Percentiles rank a stretch among this genome's conserved stretches.
Evolutionary conservation across 2,888 invertebrate genomes (phyloP).

Genomic region (Cacoxenus indagator): DNA sequence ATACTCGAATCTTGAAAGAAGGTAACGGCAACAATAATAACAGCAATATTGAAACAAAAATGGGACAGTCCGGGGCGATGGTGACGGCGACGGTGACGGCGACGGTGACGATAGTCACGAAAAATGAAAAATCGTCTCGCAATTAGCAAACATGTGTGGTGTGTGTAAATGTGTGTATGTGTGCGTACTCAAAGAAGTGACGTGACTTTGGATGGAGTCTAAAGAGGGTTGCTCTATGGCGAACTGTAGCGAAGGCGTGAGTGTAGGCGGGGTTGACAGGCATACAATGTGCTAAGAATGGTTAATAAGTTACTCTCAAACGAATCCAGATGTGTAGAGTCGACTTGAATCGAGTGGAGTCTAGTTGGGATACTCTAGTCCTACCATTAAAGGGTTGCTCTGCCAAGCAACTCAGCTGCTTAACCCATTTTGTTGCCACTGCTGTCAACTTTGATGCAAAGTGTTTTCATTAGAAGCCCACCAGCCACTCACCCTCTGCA

Average conservation of each 20-base stretch:
- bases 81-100: neutral
- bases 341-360: too few relatives aligned
- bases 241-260: slow-evolving; percentile 9
- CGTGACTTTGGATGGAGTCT: neutral
- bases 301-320: slow-evolving; percentile 64
- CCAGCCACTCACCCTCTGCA: too few relatives aligned
- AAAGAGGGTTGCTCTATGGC: neutral
- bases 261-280: neutral
- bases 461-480: too few relatives aligned
- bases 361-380: slow-evolving; percentile 62
- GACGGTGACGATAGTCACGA: slow-evolving; percentile 41
- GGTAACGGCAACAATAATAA: neutral
- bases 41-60: neutral
- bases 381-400: slow-evolving; percentile 48
- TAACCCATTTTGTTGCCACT: slow-evolving; percentile 30
- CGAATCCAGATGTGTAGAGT: too few relatives aligned
- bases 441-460: neutral
- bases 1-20: too few relatives aligned
- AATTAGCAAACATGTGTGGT: slow-evolving; percentile 63
- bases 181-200: slow-evolving; percentile 16
- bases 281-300: slow-evolving; percentile 51
- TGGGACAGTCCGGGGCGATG: neutral
- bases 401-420: neutral
- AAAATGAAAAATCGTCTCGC: slow-evolving; percentile 63
- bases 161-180: slow-evolving; percentile 36